phyloP scores from a whole-genome alignment of 2,113 vertebrate species.

The Corapipo altera region DNA sequence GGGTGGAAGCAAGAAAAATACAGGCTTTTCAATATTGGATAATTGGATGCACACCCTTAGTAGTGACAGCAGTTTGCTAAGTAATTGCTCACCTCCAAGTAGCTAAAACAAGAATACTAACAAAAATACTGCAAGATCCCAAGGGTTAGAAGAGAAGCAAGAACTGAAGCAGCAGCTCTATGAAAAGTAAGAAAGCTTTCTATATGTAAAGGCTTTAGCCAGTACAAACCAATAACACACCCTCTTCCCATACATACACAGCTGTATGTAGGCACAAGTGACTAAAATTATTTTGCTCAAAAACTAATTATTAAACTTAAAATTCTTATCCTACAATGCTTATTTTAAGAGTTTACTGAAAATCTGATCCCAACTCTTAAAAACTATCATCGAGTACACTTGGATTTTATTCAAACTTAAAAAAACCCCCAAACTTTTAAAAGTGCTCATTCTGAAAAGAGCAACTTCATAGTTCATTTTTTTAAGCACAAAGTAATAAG shows the following conservation, averaged over 20 bases:
- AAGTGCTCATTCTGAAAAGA: not conserved
- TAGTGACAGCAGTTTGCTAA: slow-evolving; percentile 3
- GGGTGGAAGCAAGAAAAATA: not conserved
- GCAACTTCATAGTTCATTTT: not conserved
- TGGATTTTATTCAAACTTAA: not conserved
- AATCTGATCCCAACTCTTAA: not conserved
- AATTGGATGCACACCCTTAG: not conserved
- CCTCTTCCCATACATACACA: not conserved
- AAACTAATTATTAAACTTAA: not conserved
- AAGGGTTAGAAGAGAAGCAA: not conserved
- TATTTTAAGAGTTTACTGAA: not conserved
- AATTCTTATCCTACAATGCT: not conserved
- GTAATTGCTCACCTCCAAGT: not conserved
- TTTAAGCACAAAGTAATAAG: not conserved
- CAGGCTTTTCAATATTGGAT: not conserved
- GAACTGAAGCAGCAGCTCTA: not conserved
- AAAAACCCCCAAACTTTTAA: not conserved
- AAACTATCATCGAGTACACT: not conserved
- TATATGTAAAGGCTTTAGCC: not conserved
- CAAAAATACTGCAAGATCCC: not conserved
- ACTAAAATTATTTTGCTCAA: not conserved
- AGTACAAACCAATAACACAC: not conserved
- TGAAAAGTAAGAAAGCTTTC: not conserved
- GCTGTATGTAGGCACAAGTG: not conserved
- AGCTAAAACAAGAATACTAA: not conserved